Conservation (phyloP, 2,797 vertebrate genomes). For the Urosaurus nigricauda region DNA sequence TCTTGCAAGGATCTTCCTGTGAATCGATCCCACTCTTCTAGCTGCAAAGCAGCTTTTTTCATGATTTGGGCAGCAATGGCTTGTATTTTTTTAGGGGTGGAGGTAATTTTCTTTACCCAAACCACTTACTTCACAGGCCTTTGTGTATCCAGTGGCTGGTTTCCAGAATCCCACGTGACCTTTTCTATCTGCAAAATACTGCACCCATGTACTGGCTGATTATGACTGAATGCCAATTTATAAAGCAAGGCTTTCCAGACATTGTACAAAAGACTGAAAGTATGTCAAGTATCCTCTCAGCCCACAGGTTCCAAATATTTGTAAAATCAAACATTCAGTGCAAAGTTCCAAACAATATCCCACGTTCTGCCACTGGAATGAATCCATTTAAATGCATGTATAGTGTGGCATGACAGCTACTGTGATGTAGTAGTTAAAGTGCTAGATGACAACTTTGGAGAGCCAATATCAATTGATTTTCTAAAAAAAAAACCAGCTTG, state of each 20-base stretch:
- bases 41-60: no score
- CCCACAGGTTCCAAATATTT: neutral
- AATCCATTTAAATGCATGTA: neutral
- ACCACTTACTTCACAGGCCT: neutral
- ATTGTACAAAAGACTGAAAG: neutral
- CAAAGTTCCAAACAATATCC: no score
- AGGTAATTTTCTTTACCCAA: neutral
- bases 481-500: neutral
- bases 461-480: no score
- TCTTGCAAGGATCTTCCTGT: neutral
- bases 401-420: neutral
- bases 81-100: neutral
- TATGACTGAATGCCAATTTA: neutral
- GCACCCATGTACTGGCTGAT: no score
- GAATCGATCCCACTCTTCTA: neutral
- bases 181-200: neutral
- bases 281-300: neutral
- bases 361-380: neutral
- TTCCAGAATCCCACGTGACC: no score
- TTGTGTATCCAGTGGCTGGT: neutral
- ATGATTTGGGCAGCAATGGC: no score
- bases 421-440: no score
- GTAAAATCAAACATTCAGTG: neutral
- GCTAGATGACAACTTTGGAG: no score
- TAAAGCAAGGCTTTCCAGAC: neutral